phyloP scores from a whole-genome alignment of 2,113 vertebrate species.

The Alexandromys fortis region DNA sequence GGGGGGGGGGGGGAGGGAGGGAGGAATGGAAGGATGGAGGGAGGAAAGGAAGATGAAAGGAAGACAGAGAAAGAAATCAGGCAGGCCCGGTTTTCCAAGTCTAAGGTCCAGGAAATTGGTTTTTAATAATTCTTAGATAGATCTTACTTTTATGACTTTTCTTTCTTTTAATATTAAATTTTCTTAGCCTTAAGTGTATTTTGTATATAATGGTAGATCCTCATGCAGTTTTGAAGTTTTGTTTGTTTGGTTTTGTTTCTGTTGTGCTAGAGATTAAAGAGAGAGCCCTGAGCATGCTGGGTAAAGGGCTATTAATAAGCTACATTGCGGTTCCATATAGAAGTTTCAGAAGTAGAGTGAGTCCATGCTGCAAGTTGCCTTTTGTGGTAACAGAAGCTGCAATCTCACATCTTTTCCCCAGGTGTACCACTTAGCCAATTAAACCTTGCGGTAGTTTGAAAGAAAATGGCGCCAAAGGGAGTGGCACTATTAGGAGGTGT shows the following conservation, averaged over 20 bases:
- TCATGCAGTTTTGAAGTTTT: not conserved
- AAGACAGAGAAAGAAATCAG: too few species aligned
- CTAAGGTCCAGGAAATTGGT: not conserved
- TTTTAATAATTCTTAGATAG: not conserved
- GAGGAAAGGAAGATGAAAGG: accelerated
- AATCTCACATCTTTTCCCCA: not conserved
- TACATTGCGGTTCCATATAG: not conserved
- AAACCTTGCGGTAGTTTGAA: not conserved
- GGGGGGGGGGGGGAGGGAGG: too few species aligned
- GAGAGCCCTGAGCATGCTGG: too few species aligned
- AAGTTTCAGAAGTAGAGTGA: not conserved
- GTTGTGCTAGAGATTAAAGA: not conserved
- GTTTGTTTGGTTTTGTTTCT: not conserved
- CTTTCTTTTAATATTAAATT: not conserved
- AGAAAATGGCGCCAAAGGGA: not conserved
- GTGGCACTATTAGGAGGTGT: not conserved
- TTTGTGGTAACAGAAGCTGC: not conserved
- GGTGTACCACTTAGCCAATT: not conserved
- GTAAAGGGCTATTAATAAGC: not conserved
- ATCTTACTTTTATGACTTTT: not conserved
- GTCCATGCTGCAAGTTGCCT: not conserved
- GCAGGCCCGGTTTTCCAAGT: not conserved
- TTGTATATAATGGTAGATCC: not conserved
- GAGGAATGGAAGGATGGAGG: accelerated
- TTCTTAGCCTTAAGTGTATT: not conserved